phyloP scores from a whole-genome alignment of 2,797 vertebrate genomes.

The Neomorphus geoffroyi region DNA sequence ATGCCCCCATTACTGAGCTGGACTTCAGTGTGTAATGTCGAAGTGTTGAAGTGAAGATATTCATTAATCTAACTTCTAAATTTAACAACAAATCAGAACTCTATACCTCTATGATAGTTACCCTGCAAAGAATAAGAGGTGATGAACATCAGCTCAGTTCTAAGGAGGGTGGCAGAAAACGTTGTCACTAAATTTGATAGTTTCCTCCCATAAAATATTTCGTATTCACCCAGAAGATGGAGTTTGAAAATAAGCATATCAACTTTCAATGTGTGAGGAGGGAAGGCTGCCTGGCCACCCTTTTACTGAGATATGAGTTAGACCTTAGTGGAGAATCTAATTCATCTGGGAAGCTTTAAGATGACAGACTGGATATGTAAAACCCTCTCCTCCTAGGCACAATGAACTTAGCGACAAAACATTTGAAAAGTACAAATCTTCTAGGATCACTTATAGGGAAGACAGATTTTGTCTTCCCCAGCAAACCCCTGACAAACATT shows the following conservation, averaged over 20 bases:
- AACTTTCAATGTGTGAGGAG: not conserved
- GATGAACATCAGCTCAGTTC: not conserved
- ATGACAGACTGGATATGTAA: not conserved
- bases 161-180: not conserved
- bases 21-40: not conserved
- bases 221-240: not conserved
- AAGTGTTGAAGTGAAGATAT: not conserved
- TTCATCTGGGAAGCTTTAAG: not conserved
- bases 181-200: not conserved
- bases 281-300: not conserved
- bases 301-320: not conserved
- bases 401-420: not conserved
- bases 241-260: not conserved
- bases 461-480: not conserved
- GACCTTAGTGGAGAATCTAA: not conserved
- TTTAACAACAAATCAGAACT: not conserved
- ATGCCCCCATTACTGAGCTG: not conserved
- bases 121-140: not conserved
- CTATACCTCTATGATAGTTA: not conserved
- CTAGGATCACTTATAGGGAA: not conserved
- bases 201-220: not conserved
- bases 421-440: not conserved
- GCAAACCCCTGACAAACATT: not conserved
- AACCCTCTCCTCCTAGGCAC: rapidly evolving
- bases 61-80: not conserved